Base-by-base conservation (phyloP, 64 coral and sea anemone species). In the Dendronephthya gigantea region DNA sequence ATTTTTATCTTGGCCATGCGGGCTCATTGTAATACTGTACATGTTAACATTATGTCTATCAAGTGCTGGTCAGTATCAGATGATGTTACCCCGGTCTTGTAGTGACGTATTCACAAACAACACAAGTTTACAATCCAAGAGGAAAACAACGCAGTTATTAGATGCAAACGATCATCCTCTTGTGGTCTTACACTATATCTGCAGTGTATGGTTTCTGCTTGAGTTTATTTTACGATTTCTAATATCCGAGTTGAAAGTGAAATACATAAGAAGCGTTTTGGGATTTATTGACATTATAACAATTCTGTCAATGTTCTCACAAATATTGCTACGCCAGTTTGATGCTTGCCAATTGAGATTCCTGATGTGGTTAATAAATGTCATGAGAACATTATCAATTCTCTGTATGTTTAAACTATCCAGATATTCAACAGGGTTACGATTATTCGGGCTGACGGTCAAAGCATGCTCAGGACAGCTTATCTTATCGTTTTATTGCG, bases 1-100 rank as follows among this genome's bases (percentile, higher is more conserved):
- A 16, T 15, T 79, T 36, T 34, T 79, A 35, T 79, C 72, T 34
- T 79, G 72, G 72, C 72, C 72, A 36, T 79, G 72, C 29, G 72
- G 30, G 32, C 0, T 79, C 7, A 39, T 79, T 79, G 36, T 79
- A 4, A 11, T 12, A 37, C 15, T 79, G 31, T 79, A 79, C 37
- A 39, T 79, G 72, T 79, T 79, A 79, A 79, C 32, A 79, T 28
- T 29, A 79, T 79, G 72, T 35, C 72, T 79, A 8, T 79, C 72
- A 7, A 79, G 72, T 29, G 15, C 15, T 19, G 32, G 36, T 4
- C 19, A 79, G 36, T 79, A 79, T 35, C 32, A 79, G 30, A 14
- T 39, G 15, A 34, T 79, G 22, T 39, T 79, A 39, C 31, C 7
- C 2, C 15, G 32, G 36, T 34, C 72, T 9, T 79, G 72, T 39